Evolutionary conservation across 2,888 invertebrate genomes (phyloP), one percentile per base, ranked within the genome.

Genomic region (Leptopilina syphax): DNA sequence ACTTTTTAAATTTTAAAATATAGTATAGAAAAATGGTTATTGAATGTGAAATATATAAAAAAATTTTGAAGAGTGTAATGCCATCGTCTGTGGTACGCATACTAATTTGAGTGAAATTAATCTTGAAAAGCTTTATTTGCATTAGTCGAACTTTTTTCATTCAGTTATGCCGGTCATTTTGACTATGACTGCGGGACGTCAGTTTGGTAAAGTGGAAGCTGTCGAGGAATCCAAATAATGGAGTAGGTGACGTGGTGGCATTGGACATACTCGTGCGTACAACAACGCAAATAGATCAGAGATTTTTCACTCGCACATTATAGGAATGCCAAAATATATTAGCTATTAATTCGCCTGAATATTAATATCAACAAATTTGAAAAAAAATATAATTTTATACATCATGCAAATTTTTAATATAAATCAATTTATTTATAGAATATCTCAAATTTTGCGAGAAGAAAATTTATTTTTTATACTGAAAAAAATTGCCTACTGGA

Each of bases 201-300:
- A 78, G 73, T 79, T 77, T 76, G 65, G 79, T 68, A 77, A 73
- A 77, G 76, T 68, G 80, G 77, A 77, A 63, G 79, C 79, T 77
- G 77, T 81, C 79, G 81, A 82, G 86, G 86, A 85, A 87, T 87
- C 83, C 85, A 80, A 84, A 85, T 85, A 86, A 86, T 85, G 85
- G 85, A 85, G 84, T 83, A 84, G 83, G 82, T 84, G 84, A 85
- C 83, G 82, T 84, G 78, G 76, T n/a, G 86, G 85, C 81, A 85
- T 84, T 84, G 81, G 80, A 81, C 80, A 84, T 81, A 66, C 13
- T 34, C 41, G 41, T 41, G 41, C 68, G 50, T 68, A 68, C 68
- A 68, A 68, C 50, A 47, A 50, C 12, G 47, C 68, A 24, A 24
- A 24, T 12, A 50, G 50, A 70, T 68, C 24, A 50, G 41, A 9